Evolutionary conservation across 2,113 vertebrate species (phyloP).

Genomic region (Cichladusa arquata): DNA sequence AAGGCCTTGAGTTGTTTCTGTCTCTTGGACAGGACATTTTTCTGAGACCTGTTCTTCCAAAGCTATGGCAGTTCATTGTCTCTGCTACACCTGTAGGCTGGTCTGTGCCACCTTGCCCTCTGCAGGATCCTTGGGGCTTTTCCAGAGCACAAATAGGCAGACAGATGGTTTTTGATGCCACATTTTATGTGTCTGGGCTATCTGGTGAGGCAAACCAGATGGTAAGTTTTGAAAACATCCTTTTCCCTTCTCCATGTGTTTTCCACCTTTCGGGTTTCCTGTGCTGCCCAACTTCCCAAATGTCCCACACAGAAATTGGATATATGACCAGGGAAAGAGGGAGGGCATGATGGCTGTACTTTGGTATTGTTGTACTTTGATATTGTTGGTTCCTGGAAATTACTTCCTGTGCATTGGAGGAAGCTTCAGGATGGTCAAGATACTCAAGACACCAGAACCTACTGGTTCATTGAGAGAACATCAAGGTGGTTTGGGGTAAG

Average conservation of each 20-base stretch:
- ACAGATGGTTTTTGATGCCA: neutral
- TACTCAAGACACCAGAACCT: neutral
- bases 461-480: neutral
- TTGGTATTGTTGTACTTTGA: neutral
- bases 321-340: neutral
- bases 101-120: neutral
- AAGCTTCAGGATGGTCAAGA: neutral
- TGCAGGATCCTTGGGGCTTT: neutral
- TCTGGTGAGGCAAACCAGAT: neutral
- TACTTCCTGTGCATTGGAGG: neutral
- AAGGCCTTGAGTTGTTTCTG: neutral
- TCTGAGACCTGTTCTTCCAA: neutral
- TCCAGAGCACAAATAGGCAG: neutral
- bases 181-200: neutral
- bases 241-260: neutral
- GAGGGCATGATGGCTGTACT: neutral
- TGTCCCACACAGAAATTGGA: accelerated
- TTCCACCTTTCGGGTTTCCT: neutral
- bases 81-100: neutral
- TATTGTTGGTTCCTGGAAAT: neutral
- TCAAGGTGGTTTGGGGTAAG: neutral
- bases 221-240: neutral
- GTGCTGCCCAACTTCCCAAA: neutral
- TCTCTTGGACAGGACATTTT: neutral
- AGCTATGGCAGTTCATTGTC: neutral